Percentiles rank a stretch among this genome's conserved stretches.
These are phyloP conservation scores for Girardinus metallicus DNA, from an alignment of 2,797 vertebrate species.

Conservation along the genomic window DNA sequence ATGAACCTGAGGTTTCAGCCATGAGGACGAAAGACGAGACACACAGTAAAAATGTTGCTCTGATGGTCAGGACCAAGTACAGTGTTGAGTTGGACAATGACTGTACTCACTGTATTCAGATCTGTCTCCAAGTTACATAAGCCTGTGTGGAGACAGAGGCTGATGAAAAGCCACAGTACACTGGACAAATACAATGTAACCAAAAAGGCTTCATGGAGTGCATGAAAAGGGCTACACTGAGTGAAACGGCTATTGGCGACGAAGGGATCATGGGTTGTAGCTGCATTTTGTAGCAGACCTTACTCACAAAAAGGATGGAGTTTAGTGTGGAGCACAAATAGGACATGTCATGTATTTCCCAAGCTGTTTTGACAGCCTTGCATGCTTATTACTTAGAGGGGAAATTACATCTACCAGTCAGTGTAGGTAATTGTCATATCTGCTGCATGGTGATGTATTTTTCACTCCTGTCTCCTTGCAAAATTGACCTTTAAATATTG, in stretches of 20 bases:
- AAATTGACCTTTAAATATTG: conserved; percentile 76
- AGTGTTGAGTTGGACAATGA: conserved; percentile 77
- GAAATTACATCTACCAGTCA: conserved; percentile 57
- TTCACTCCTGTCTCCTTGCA: conserved; percentile 58
- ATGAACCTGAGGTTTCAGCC: conserved; percentile 54
- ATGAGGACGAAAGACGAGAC: conserved; percentile 37
- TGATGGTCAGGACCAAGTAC: conserved; percentile 73
- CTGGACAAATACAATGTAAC: conserved; percentile 85
- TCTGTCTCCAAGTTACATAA: conserved; percentile 78
- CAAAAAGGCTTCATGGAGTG: conserved; percentile 68
- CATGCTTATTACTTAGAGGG: conserved; percentile 59
- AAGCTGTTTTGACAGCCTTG: conserved; percentile 61
- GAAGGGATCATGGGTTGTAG: conserved; percentile 57
- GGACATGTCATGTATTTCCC: conserved; percentile 45
- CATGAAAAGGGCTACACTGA: conserved; percentile 75
- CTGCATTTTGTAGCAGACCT: conserved; percentile 55
- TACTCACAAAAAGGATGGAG: conserved; percentile 34
- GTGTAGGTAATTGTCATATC: conserved; percentile 65
- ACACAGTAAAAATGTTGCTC: conserved; percentile 72
- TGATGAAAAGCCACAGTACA: conserved; percentile 79
- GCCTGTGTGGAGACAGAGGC: conserved; percentile 60
- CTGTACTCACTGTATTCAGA: conserved; percentile 80
- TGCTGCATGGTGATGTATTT: conserved; percentile 59
- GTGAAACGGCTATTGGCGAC: conserved; percentile 70
- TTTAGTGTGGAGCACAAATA: conserved; percentile 19